phyloP scores from a whole-genome alignment of 2,888 invertebrate species.

The Drosophila gaucha region DNA sequence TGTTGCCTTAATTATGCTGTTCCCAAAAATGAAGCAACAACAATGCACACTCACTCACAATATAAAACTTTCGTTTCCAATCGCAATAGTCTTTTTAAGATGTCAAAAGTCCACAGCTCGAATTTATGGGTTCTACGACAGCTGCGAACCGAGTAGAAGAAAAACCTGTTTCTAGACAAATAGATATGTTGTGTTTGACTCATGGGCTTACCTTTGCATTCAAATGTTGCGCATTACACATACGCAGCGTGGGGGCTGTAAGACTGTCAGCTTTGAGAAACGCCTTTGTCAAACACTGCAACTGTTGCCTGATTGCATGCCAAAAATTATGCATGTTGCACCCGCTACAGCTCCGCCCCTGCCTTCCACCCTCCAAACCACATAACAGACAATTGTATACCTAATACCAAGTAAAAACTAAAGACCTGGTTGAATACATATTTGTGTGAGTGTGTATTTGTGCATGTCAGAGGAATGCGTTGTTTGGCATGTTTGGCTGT shows the following conservation, averaged over 20 bases:
- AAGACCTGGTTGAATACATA: slow-evolving; percentile 20
- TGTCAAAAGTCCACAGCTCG: slow-evolving; percentile 22
- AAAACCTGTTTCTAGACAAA: slow-evolving; percentile 63
- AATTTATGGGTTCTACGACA: slow-evolving; percentile 52
- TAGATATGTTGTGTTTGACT: slow-evolving; percentile 19
- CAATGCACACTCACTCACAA: slow-evolving; percentile 25
- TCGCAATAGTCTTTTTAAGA: slow-evolving; percentile 52
- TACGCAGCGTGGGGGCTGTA: slow-evolving; percentile 62
- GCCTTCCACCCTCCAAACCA: background rate
- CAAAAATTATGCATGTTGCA: slow-evolving; percentile 66
- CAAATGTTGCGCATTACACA: slow-evolving; percentile 60
- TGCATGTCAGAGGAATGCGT: slow-evolving; percentile 34
- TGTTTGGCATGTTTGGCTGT: slow-evolving; percentile 46
- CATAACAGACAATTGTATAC: slow-evolving; percentile 27
- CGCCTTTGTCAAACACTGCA: slow-evolving; percentile 51
- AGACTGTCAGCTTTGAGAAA: slow-evolving; percentile 24
- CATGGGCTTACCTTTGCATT: slow-evolving; percentile 10
- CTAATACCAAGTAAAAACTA: slow-evolving; percentile 58
- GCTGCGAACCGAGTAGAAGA: slow-evolving; percentile 1
- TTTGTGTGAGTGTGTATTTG: slow-evolving; percentile 4
- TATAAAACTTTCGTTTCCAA: slow-evolving; percentile 80
- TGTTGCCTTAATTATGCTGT: slow-evolving; percentile 54
- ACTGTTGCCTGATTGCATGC: slow-evolving; percentile 55
- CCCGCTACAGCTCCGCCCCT: slow-evolving; percentile 9
- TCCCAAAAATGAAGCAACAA: slow-evolving; percentile 46